Conservation (phyloP, 2,113 vertebrate genomes). For the Corythornis cristatus region DNA sequence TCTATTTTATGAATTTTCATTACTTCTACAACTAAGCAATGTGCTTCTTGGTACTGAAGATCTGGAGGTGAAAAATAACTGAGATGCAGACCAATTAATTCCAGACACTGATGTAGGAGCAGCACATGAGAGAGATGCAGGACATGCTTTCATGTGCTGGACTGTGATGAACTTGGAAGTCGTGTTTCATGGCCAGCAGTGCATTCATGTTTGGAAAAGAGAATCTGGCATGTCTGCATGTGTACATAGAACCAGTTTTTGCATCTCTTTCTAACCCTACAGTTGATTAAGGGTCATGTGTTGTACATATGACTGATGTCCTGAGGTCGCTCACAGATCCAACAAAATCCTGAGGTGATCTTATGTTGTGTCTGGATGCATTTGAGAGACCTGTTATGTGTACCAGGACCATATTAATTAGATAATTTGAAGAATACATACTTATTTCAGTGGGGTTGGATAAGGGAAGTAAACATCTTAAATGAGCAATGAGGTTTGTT, state of each 20-base stretch:
- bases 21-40: not conserved
- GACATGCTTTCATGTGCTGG: not conserved
- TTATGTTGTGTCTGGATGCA: not conserved
- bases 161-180: not conserved
- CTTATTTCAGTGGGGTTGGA: not conserved
- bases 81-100: not conserved
- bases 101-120: not conserved
- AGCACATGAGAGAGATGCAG: not conserved
- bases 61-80: not conserved
- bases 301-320: not conserved
- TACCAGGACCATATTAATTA: not conserved
- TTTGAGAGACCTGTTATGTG: not conserved
- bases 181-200: rapidly evolving
- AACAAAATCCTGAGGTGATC: not conserved
- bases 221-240: not conserved
- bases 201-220: not conserved
- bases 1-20: not conserved
- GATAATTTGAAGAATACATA: not conserved
- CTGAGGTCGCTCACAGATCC: not conserved
- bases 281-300: rapidly evolving
- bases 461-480: not conserved
- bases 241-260: not conserved
- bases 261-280: not conserved
- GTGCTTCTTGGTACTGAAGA: not conserved
- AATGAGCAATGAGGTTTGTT: not conserved